Evolutionary conservation across 2,888 invertebrate species (phyloP), one percentile per base, ranked within the genome.

Genomic region (Drosophila meridionalis): DNA sequence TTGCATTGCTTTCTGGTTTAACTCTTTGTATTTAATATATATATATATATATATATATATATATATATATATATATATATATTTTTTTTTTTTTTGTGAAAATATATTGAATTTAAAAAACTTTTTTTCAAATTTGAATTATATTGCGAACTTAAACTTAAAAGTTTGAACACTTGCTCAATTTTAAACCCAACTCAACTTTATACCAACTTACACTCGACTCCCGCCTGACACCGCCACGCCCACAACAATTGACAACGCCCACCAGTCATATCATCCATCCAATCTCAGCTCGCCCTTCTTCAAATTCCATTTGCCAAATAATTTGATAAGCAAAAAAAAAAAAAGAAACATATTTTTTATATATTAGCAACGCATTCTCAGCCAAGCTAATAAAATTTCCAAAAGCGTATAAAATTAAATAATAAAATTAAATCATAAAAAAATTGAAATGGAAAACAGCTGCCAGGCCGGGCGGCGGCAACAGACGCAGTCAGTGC

Each of bases 391-490:
- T 73, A 85, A 85, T 83, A 69, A 76, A 79, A 82, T 70, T 63
- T 61, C 53, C 42, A 72, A 78, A 77, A 78, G 69, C 76, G 76
- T 77, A 83, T 83, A 65, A 82, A 82, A 82, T 80, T 75, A 76
- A 83, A 85, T 88, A 79, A 87, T 80, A 86, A 88, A 57, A 68
- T 56, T n/a, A 57, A 69, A 56, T 50, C 48, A 11, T 9, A 57
- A 48, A 40, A 28, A 55, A 55, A 55, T 42, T n/a, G 20, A 42
- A 79, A 76, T 85, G 81, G 78, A 73, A 85, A 73, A 75, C 81
- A 80, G 75, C 75, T 74, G 80, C 70, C 83, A 68, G 42, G 42
- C 42, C 42, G 42, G 48, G 12, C 62, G 53, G 61, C 50, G 48
- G 67, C 73, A 70, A 75, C 40, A 40, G 40, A 28, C 42, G 69